Evolutionary conservation across 2,113 vertebrate genomes (phyloP).

Genomic region (Hucho hucho): DNA sequence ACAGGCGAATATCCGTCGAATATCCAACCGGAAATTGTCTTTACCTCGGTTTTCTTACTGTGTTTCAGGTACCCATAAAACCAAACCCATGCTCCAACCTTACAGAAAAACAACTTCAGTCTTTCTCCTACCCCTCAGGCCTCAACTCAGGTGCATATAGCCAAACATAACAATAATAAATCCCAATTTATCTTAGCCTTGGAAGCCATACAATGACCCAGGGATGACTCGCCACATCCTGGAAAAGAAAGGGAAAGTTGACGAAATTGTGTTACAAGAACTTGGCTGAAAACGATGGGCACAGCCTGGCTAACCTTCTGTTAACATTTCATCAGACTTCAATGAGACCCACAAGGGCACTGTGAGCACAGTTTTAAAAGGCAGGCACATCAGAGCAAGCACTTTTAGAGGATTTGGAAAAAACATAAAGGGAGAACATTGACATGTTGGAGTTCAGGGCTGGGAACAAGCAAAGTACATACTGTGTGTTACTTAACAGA

Average conservation of each 20-base stretch:
- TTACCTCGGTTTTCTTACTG: too few species aligned
- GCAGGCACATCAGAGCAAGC: slow-evolving; percentile 12
- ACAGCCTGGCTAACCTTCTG: slow-evolving; percentile 22
- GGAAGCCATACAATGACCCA: slow-evolving; percentile 51
- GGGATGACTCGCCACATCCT: slow-evolving; percentile 42
- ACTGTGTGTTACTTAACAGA: neutral
- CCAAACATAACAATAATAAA: slow-evolving; percentile 56
- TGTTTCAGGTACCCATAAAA: neutral
- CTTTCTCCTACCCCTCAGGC: neutral
- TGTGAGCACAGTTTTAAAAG: neutral
- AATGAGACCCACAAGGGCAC: neutral
- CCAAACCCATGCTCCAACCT: neutral
- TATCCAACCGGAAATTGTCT: too few species aligned
- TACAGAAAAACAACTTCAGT: neutral
- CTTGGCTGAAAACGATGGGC: slow-evolving; percentile 46
- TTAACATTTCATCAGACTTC: slow-evolving; percentile 11
- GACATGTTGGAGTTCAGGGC: neutral
- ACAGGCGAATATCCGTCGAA: too few species aligned
- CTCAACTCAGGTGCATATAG: neutral
- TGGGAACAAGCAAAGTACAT: neutral
- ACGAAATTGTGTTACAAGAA: slow-evolving; percentile 44
- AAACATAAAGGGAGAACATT: neutral
- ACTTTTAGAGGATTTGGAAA: neutral
- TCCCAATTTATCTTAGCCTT: slow-evolving; percentile 48
- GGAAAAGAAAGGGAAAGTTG: slow-evolving; percentile 44